Evolutionary conservation across 2,888 invertebrate genomes (phyloP).

Genomic region (Pedicia rivosa): DNA sequence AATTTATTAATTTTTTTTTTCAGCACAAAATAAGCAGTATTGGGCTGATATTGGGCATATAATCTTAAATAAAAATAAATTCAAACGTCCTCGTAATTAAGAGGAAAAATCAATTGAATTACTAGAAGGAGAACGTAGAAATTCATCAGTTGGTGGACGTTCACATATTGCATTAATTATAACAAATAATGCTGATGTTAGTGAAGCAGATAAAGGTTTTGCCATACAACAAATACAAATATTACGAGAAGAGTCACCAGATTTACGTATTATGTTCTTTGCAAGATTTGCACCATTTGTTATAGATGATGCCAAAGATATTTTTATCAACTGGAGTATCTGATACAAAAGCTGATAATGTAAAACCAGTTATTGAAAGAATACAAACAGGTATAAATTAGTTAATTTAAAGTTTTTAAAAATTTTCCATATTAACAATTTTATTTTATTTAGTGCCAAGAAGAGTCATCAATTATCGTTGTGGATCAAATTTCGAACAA

Average conservation of each 20-base stretch:
- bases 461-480: constrained; percentile 43
- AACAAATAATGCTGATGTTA: constrained; percentile 36
- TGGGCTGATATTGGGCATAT: no score
- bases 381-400: constrained; percentile 40
- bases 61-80: no score
- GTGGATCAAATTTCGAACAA: constrained; percentile 36
- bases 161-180: constrained; percentile 50
- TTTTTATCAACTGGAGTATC: constrained; percentile 29
- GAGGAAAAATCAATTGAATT: no score
- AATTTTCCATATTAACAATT: no score
- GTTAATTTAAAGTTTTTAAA: no score
- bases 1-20: no score
- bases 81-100: no score
- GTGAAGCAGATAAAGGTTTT: constrained; percentile 33
- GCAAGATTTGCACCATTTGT: constrained; percentile 44
- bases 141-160: constrained; percentile 49
- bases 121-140: no score
- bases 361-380: constrained; percentile 35
- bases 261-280: constrained; percentile 44
- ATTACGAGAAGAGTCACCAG: constrained; percentile 47
- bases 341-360: constrained; percentile 21
- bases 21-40: no score
- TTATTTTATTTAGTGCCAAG: constrained; percentile 33
- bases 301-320: constrained; percentile 41
- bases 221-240: constrained; percentile 36